phyloP scores from a whole-genome alignment of 1,140 invertebrate genomes.

The Armadillidium nasatum region DNA sequence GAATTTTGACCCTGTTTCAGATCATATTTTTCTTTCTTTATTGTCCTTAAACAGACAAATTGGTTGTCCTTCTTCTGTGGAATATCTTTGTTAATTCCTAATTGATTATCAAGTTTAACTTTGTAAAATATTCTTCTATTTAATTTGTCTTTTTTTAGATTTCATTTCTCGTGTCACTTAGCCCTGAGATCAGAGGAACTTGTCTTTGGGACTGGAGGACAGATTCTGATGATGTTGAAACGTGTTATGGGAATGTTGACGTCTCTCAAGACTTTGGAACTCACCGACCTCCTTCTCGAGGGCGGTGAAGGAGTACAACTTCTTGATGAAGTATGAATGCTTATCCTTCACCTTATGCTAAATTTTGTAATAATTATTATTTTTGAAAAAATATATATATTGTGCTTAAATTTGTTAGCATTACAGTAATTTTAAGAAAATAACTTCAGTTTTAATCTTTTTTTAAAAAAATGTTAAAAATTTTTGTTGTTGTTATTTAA shows the following conservation, averaged over 20 bases:
- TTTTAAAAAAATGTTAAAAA: too few relatives aligned
- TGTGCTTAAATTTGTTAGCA: background rate
- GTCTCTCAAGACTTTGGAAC: slow-evolving; percentile 61
- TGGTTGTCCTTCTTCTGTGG: too few relatives aligned
- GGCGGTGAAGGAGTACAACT: slow-evolving; percentile 49
- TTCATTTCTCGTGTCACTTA: slow-evolving; percentile 76
- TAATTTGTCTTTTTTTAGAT: slow-evolving; percentile 54
- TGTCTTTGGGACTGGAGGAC: slow-evolving; percentile 57
- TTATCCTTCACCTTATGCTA: background rate
- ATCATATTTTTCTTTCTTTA: too few relatives aligned
- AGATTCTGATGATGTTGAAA: slow-evolving; percentile 64
- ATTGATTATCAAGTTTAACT: too few relatives aligned
- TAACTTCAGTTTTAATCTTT: too few relatives aligned
- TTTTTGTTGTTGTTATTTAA: too few relatives aligned
- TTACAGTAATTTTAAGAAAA: background rate
- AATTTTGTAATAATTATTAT: background rate
- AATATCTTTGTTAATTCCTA: too few relatives aligned
- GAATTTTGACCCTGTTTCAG: too few relatives aligned
- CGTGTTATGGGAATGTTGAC: slow-evolving; percentile 64
- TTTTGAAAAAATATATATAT: background rate
- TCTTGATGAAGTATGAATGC: slow-evolving; percentile 37
- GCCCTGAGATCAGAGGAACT: slow-evolving; percentile 55
- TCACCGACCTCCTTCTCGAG: slow-evolving; percentile 73
- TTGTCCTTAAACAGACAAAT: too few relatives aligned
- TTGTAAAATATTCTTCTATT: too few relatives aligned